Base-by-base conservation (phyloP, 2,113 vertebrate genomes). In the Rallus limicola region DNA sequence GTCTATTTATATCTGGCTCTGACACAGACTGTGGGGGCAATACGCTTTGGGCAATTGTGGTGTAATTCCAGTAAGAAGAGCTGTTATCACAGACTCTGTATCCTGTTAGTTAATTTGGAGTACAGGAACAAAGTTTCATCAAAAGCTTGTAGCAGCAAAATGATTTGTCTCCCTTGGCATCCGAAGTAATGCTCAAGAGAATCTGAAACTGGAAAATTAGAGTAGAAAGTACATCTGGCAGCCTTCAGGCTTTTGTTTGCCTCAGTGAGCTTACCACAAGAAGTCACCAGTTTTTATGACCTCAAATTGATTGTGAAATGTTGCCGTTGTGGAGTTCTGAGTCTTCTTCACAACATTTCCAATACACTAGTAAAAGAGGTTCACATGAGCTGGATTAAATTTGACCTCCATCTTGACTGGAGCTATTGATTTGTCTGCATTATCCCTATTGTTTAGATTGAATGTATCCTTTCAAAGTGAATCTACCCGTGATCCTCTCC, bases 61-160 rank as follows among this genome's bases (percentile, higher is more conserved):
- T 67, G 65, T 91, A 94, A 86, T 93, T 88, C 81, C 84, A 62
- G 31, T 52, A 77, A 88, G 58, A 92, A 53, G 44, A 65, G 50
- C 83, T 83, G 48, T 78, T 72, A 77, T 82, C 84, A 64, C 16
- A 34, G 38, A 46, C 42, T 69, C 33, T 29, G 44, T 77, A 63
- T 81, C 33, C 72, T 88, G 17, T 74, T 72, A 38, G 64, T 65
- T 77, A 74, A 75, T 82, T 46, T 71, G 63, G 71, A 82, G 42
- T 81, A 65, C 28, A 82, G 36, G 36, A 87, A 67, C 19, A 53
- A 88, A 63, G 36, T 69, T 82, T 68, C 59, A 81, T 62, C 62
- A 79, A 16, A 64, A 44, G 50, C 65, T 63, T 76, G 28, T 42
- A 59, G 53, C 44, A 92, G 53, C 5, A 65, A 91, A 77, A 70